Evolutionary conservation across 2,797 vertebrate genomes (phyloP).

Genomic region (Pelodytes ibericus): DNA sequence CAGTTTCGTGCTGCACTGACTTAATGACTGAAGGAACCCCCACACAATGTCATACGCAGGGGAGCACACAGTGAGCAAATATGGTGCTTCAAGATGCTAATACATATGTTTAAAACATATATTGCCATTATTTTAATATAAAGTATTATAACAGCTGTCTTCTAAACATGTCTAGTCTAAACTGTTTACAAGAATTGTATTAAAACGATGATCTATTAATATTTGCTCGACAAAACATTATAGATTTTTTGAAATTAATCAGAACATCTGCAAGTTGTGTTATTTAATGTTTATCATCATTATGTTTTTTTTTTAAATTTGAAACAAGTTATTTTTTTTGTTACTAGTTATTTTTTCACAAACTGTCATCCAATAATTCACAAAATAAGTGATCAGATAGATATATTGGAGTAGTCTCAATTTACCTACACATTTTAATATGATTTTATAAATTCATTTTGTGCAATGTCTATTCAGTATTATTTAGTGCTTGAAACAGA

Average conservation of each 20-base stretch:
- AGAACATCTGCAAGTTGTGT: background rate
- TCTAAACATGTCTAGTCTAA: no score
- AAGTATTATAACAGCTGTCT: no score
- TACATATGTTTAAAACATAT: no score
- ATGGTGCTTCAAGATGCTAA: no score
- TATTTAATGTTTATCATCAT: background rate
- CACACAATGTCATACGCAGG: no score
- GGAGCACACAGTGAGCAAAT: no score
- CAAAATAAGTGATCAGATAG: constrained; percentile 40
- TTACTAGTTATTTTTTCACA: constrained; percentile 19
- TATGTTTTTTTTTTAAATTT: background rate
- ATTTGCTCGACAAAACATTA: background rate
- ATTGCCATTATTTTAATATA: no score
- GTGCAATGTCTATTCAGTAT: constrained; percentile 63
- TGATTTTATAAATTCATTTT: constrained; percentile 66
- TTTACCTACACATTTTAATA: constrained; percentile 56
- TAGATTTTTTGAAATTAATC: background rate
- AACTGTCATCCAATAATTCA: constrained; percentile 46
- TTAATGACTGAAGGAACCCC: no score
- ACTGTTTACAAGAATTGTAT: background rate
- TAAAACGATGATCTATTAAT: background rate
- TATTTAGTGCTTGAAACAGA: constrained; percentile 65
- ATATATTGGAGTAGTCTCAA: constrained; percentile 50
- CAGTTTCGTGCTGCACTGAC: no score
- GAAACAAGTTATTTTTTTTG: no score